phyloP scores from a whole-genome alignment of 2,888 invertebrate genomes.

The Steinernema carpocapsae region DNA sequence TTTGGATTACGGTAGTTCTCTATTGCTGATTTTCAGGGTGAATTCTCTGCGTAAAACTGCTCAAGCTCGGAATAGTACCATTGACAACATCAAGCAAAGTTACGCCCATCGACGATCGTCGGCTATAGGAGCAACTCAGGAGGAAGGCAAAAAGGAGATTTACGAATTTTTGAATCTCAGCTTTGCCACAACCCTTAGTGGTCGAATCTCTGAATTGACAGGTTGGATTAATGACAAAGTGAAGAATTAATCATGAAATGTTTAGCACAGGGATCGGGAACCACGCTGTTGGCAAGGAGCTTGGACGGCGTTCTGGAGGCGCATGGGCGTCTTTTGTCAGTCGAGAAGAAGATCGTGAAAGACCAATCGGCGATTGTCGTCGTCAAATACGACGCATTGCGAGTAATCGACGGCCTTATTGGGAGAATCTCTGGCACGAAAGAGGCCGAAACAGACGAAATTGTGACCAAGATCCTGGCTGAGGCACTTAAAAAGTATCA shows the following conservation, averaged over 20 bases:
- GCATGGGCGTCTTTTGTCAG: not conserved
- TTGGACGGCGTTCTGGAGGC: not conserved
- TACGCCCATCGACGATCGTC: not conserved
- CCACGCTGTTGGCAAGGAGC: not conserved
- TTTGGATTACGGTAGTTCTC: not conserved
- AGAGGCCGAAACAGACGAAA: not conserved
- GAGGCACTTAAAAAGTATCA: not conserved
- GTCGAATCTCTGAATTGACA: not conserved
- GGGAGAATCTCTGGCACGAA: not conserved
- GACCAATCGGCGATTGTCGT: conserved; percentile 8
- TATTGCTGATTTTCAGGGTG: not conserved
- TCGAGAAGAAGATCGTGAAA: not conserved
- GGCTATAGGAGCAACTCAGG: not conserved
- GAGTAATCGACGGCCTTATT: not conserved
- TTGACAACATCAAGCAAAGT: not conserved
- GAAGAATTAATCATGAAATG: not conserved
- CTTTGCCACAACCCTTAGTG: not conserved
- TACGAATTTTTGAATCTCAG: conserved; percentile 14
- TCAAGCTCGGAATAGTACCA: not conserved
- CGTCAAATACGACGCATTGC: not conserved
- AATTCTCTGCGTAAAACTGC: not conserved
- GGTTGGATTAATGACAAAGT: not conserved
- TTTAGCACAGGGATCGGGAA: not conserved
- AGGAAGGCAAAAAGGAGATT: not conserved
- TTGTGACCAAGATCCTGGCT: not conserved